Conservation (phyloP, 2,797 vertebrate species). For the Acipenser transmontanus region DNA sequence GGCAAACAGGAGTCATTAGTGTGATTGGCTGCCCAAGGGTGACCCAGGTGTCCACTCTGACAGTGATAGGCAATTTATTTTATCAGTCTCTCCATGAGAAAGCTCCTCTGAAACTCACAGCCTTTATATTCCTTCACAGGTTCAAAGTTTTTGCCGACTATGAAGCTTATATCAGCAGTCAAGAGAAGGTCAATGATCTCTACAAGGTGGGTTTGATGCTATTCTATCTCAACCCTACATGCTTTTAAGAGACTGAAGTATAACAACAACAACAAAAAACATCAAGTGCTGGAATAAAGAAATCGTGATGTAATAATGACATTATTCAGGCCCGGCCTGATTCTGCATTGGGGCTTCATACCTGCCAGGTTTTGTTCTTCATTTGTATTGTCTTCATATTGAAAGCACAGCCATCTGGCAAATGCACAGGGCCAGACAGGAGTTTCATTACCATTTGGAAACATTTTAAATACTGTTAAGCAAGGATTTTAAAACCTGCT, state of each 20-base stretch:
- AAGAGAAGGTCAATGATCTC: constrained; percentile 69
- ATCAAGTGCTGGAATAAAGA: background rate
- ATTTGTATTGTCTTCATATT: too few species aligned
- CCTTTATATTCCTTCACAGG: constrained; percentile 39
- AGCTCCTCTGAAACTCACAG: background rate
- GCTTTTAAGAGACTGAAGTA: background rate
- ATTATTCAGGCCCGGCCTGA: too few species aligned
- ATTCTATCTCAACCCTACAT: background rate
- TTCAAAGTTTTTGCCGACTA: constrained; percentile 88
- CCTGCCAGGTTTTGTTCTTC: too few species aligned
- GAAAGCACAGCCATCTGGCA: too few species aligned
- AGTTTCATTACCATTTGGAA: too few species aligned
- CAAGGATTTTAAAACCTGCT: too few species aligned
- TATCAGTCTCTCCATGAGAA: background rate
- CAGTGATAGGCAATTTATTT: too few species aligned
- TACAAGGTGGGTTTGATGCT: constrained; percentile 56
- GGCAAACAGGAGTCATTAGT: background rate
- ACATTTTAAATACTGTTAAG: too few species aligned
- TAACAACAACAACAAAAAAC: background rate
- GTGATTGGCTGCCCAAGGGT: background rate
- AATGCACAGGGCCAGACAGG: too few species aligned
- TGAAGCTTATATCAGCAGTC: constrained; percentile 70
- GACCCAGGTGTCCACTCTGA: too few species aligned
- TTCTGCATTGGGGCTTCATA: too few species aligned
- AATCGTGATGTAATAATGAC: too few species aligned